Conservation (phyloP, 1,140 invertebrate genomes). For the Caenorhabditis latens region DNA sequence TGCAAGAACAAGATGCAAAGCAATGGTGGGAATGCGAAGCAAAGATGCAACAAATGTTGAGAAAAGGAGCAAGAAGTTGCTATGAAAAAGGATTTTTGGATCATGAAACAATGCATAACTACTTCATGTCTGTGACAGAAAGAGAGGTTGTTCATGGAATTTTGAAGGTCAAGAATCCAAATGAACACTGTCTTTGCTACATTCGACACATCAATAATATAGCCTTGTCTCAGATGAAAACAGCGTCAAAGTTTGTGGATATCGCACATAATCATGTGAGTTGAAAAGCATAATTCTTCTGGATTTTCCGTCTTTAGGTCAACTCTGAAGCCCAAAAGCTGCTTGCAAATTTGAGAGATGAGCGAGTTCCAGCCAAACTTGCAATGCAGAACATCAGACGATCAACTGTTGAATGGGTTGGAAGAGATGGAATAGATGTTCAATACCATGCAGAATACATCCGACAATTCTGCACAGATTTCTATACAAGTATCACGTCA, state of each 20-base stretch:
- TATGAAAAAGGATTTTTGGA: slow-evolving; percentile 88
- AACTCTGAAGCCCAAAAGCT: slow-evolving; percentile 93
- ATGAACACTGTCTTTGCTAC: slow-evolving; percentile 95
- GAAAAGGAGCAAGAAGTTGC: slow-evolving; percentile 89
- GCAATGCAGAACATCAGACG: slow-evolving; percentile 86
- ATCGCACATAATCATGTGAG: slow-evolving; percentile 81
- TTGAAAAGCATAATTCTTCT: slow-evolving; percentile 3
- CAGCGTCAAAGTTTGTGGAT: slow-evolving; percentile 93
- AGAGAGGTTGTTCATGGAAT: slow-evolving; percentile 95
- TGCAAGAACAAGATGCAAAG: slow-evolving; percentile 94
- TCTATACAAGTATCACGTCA: slow-evolving; percentile 93
- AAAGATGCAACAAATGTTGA: slow-evolving; percentile 93
- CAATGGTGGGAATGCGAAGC: slow-evolving; percentile 96
- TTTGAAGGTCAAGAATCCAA: slow-evolving; percentile 92
- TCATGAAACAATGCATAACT: slow-evolving; percentile 95
- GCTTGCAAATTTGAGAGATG: slow-evolving; percentile 89
- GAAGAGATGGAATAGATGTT: slow-evolving; percentile 90
- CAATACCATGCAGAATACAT: slow-evolving; percentile 94
- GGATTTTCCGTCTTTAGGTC: slow-evolving; percentile 82
- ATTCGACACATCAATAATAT: slow-evolving; percentile 97
- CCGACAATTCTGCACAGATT: slow-evolving; percentile 93
- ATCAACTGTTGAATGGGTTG: slow-evolving; percentile 96
- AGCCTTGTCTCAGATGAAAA: slow-evolving; percentile 92
- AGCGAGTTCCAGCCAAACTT: slow-evolving; percentile 87
- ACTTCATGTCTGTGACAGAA: slow-evolving; percentile 99